A percentile compares a stretch with the other conserved stretches of the same genome.
Conservation (phyloP, 2,797 vertebrate genomes). For the Huso huso region DNA sequence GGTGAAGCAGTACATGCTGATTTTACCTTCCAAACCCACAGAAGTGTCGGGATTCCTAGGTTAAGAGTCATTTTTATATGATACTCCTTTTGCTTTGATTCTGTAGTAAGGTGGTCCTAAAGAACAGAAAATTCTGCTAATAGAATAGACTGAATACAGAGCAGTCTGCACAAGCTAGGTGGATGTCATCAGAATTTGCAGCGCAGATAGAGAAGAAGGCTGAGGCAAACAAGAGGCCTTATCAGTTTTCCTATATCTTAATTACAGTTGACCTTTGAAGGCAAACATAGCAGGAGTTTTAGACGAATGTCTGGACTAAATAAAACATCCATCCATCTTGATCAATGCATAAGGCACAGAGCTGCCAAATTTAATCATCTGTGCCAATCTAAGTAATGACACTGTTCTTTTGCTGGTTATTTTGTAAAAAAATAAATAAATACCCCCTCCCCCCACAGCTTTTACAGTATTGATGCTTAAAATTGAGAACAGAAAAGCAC, state of each 20-base stretch:
- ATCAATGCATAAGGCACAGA: slow-evolving; percentile 41
- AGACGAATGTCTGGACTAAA: slow-evolving; percentile 29
- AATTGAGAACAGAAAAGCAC: no score
- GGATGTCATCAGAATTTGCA: slow-evolving; percentile 4
- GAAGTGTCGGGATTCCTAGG: no score
- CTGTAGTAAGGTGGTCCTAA: no score
- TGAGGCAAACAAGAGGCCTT: slow-evolving; percentile 3
- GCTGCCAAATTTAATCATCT: slow-evolving; percentile 44
- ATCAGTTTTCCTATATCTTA: slow-evolving; percentile 26
- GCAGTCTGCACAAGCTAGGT: background rate
- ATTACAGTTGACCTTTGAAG: slow-evolving; percentile 35
- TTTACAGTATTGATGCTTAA: no score
- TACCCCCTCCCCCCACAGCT: no score
- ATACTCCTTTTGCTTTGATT: no score
- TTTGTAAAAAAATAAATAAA: background rate
- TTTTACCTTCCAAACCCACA: no score
- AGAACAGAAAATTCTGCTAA: no score
- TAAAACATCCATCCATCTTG: slow-evolving; percentile 50
- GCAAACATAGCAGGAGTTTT: slow-evolving; percentile 21
- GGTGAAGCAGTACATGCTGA: no score
- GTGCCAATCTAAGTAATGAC: slow-evolving; percentile 27
- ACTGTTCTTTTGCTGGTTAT: slow-evolving; percentile 16
- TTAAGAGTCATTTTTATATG: no score
- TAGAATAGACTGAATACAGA: background rate
- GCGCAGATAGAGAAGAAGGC: background rate